A percentile compares a stretch with the other conserved stretches of the same genome.
These are phyloP conservation scores for Tenthredo amoena DNA, from an alignment of 2,888 invertebrate species.

Conservation along the genomic window DNA sequence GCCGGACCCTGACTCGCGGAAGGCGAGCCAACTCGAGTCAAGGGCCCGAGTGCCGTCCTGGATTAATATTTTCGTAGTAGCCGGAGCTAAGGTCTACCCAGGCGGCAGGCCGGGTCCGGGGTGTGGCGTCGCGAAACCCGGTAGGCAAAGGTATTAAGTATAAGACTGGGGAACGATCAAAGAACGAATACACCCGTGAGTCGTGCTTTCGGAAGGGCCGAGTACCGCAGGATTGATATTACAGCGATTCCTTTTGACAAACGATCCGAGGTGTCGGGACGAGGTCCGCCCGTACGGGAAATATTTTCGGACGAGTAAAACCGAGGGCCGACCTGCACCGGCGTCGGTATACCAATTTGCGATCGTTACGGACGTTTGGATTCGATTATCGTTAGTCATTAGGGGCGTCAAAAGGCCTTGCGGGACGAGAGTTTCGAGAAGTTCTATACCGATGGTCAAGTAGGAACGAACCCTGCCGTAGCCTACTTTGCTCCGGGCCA, in stretches of 20 bases:
- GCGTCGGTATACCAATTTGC: neutral
- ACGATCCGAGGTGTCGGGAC: neutral
- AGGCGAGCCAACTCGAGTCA: neutral
- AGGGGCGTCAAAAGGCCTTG: constrained; percentile 2
- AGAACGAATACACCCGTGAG: neutral
- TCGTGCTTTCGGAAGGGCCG: neutral
- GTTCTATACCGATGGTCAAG: neutral
- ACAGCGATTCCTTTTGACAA: neutral
- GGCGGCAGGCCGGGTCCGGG: neutral
- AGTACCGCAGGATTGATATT: neutral
- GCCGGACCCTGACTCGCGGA: neutral
- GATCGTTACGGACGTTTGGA: constrained; percentile 37
- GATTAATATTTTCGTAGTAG: constrained; percentile 53
- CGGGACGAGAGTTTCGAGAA: neutral
- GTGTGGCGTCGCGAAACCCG: neutral
- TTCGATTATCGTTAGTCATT: constrained; percentile 32
- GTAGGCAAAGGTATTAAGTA: neutral
- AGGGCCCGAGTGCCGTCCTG: constrained; percentile 20
- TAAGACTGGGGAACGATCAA: neutral
- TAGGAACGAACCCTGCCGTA: neutral
- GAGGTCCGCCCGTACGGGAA: neutral
- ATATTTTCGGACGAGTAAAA: neutral
- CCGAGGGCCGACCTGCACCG: neutral
- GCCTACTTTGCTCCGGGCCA: neutral
- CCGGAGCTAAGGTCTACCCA: neutral